Conservation (phyloP, 92 coral and sea anemone genomes). For the Ricordea florida region DNA sequence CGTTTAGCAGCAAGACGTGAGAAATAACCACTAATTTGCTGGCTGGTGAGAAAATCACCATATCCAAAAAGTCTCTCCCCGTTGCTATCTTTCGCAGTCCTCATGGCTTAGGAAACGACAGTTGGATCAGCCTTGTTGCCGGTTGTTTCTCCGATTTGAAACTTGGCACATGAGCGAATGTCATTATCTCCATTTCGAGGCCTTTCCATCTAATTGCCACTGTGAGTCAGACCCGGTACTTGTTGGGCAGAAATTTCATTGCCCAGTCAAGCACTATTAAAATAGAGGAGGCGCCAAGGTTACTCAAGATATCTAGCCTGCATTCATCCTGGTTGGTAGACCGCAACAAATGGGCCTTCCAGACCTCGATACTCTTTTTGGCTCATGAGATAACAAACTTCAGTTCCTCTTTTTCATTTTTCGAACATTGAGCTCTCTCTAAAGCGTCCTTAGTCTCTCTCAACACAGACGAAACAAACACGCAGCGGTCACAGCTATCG, state of each 20-base stretch:
- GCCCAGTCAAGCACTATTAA: slow-evolving; percentile 18
- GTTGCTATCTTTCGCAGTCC: slow-evolving; percentile 47
- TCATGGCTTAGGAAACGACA: slow-evolving; percentile 41
- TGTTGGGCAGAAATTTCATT: slow-evolving; percentile 19
- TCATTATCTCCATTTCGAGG: slow-evolving; percentile 40
- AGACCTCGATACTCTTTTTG: slow-evolving; percentile 31
- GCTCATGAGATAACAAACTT: slow-evolving; percentile 3
- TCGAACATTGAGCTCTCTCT: background rate
- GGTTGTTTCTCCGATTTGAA: slow-evolving; percentile 49
- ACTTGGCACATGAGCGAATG: slow-evolving; percentile 54
- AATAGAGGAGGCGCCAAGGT: slow-evolving; percentile 7
- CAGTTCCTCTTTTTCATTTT: slow-evolving; percentile 1
- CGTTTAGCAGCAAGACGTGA: slow-evolving; percentile 56
- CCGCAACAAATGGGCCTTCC: slow-evolving; percentile 40
- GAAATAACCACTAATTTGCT: slow-evolving; percentile 40
- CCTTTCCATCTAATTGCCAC: slow-evolving; percentile 40
- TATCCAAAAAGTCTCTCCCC: slow-evolving; percentile 6
- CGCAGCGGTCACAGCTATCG: too few species aligned
- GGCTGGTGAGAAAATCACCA: slow-evolving; percentile 37
- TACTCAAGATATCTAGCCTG: background rate
- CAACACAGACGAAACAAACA: too few species aligned
- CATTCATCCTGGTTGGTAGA: slow-evolving; percentile 25
- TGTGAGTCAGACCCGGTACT: slow-evolving; percentile 39
- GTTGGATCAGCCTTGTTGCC: slow-evolving; percentile 38
- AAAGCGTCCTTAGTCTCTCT: background rate